Base-by-base conservation (phyloP, 2,888 invertebrate species). In the Cactoblastis cactorum region DNA sequence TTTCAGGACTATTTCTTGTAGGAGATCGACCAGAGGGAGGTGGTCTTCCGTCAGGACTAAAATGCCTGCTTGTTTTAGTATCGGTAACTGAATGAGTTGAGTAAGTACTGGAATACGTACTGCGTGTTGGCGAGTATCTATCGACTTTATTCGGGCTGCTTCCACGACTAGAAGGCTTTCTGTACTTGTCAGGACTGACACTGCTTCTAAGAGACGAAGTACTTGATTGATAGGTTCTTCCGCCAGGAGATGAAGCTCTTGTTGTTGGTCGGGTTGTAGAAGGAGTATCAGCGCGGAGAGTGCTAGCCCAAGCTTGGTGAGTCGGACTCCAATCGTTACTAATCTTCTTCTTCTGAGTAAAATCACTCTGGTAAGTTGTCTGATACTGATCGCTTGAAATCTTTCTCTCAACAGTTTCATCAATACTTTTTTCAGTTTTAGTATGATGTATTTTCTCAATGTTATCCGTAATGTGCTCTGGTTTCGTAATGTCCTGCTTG, bases 301-400 rank as follows among this genome's bases (percentile, higher is more conserved):
- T 93, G 52, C 93, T 92, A 0, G 94, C 95, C 88, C 95, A 95
- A 0, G 94, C 94, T 59, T 94, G 93, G 67, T 95, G 95, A 1
- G 94, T 91, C 0, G 95, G 93, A 68, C 94, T 94, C 63, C 91
- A 88, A 50, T 94, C 94, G 34, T 91, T 91, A 58, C 92, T 93
- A 17, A 93, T 91, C 60, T 41, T 49, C 14, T 85, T 87, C 58
- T 90, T 92, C 45, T 86, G 90, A 3, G 84, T 81, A 59, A 83
- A 93, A 60, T 93, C 92, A 34, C 86, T 80, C 62, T 91, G 87
- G 59, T 93, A 93, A 0, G 93, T 93, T 2, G 93, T 92, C 61
- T 91, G 88, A 67, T 92, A 92, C 55, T 92, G 84, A 50, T 90
- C 80, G 47, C 63, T 83, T 22, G 80, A 80, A 0, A 64, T 71